Conservation (phyloP, 2,888 invertebrate species). For the Embidobia sp. region DNA sequence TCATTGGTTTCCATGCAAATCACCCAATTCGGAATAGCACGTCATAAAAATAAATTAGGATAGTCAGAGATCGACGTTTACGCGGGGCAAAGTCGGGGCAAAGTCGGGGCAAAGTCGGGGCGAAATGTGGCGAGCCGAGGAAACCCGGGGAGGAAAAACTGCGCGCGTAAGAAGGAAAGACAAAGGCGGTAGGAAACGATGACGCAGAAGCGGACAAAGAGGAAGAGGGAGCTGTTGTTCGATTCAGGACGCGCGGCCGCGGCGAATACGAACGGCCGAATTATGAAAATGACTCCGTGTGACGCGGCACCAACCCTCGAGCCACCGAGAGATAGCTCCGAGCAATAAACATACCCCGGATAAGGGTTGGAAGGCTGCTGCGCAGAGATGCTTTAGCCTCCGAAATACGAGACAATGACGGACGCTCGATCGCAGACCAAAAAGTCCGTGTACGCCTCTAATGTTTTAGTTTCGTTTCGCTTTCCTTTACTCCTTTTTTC, state of each 20-base stretch:
- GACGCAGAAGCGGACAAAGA: slow-evolving; percentile 42
- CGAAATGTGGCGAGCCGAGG: slow-evolving; percentile 50
- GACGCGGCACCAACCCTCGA: slow-evolving; percentile 81
- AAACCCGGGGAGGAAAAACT: slow-evolving; percentile 26
- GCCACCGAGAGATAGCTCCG: slow-evolving; percentile 78
- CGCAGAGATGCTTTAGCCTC: slow-evolving; percentile 59
- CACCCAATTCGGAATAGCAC: slow-evolving; percentile 13
- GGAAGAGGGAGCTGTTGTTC: slow-evolving; percentile 80
- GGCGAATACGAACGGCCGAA: slow-evolving; percentile 85
- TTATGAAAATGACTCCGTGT: slow-evolving; percentile 84
- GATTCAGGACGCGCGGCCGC: slow-evolving; percentile 82
- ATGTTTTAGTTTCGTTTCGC: slow-evolving; percentile 33
- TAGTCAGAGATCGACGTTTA: slow-evolving; percentile 20
- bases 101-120: slow-evolving; percentile 35
- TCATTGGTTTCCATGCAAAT: too few relatives aligned
- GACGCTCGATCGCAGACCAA: slow-evolving; percentile 25
- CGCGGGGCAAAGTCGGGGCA: not conserved
- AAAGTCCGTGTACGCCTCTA: slow-evolving; percentile 41
- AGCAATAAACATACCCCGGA: slow-evolving; percentile 80
- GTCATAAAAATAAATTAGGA: slow-evolving; percentile 37
- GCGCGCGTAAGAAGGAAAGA: slow-evolving; percentile 41
- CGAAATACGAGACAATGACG: slow-evolving; percentile 55
- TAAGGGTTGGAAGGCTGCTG: slow-evolving; percentile 67
- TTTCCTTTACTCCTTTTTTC: slow-evolving; percentile 9
- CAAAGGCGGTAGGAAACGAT: slow-evolving; percentile 40